These are phyloP conservation scores for Chalcosyrphus nemorum DNA, from an alignment of 2,888 invertebrate genomes.

Conservation along the genomic window DNA sequence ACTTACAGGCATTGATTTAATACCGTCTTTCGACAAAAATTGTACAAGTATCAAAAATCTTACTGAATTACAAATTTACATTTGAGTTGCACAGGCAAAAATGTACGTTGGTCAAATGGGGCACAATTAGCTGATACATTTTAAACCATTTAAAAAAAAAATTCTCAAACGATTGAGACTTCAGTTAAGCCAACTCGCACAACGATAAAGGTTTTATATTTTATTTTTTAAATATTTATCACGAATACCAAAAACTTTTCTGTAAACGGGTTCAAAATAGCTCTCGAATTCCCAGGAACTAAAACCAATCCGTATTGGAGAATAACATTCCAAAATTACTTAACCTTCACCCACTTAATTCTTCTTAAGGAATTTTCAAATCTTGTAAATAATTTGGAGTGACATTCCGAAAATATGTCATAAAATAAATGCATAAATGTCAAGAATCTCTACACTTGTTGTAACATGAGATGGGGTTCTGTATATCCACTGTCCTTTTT, in stretches of 20 bases:
- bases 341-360: constrained; percentile 49
- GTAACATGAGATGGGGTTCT: constrained; percentile 63
- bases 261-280: neutral
- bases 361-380: neutral
- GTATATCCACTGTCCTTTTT: constrained; percentile 62
- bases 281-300: neutral
- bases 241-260: neutral
- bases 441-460: constrained; percentile 34
- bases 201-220: too few relatives aligned
- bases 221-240: neutral
- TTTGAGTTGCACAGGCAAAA: too few relatives aligned
- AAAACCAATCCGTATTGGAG: neutral
- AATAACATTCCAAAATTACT: neutral
- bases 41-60: too few relatives aligned
- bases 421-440: constrained; percentile 1
- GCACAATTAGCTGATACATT: too few relatives aligned
- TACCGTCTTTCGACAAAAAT: too few relatives aligned
- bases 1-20: too few relatives aligned
- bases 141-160: too few relatives aligned
- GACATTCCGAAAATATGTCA: neutral
- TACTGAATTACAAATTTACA: too few relatives aligned
- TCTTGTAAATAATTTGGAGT: neutral
- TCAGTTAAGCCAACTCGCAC: too few relatives aligned
- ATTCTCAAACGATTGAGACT: too few relatives aligned
- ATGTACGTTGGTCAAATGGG: too few relatives aligned